Evolutionary conservation across 2,888 invertebrate species (phyloP).

Genomic region (Physocephala rufipes): DNA sequence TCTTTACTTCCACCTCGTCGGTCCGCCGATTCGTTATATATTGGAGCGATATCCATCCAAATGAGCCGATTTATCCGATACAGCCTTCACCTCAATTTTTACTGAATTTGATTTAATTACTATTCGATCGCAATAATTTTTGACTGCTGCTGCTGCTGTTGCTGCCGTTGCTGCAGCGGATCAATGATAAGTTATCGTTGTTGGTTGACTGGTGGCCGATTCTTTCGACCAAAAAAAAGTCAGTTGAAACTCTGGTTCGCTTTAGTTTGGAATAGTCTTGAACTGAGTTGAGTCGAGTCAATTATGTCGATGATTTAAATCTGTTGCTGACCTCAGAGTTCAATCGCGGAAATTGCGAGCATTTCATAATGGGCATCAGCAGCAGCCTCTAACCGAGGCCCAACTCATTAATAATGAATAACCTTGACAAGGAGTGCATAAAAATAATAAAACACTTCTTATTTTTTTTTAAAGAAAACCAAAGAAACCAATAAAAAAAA

Average conservation of each 20-base stretch:
- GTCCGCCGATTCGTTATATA: too few relatives aligned
- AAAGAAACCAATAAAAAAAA: too few relatives aligned
- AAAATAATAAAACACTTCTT: slow-evolving; percentile 18
- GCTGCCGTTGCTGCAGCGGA: slow-evolving; percentile 25
- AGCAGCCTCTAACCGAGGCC: slow-evolving; percentile 37
- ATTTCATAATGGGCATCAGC: slow-evolving; percentile 59
- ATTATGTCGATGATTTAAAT: slow-evolving; percentile 63
- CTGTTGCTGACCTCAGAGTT: slow-evolving; percentile 62
- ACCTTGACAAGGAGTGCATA: slow-evolving; percentile 36
- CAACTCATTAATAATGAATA: slow-evolving; percentile 45
- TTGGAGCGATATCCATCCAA: not conserved
- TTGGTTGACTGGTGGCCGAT: too few relatives aligned
- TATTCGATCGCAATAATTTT: slow-evolving; percentile 44
- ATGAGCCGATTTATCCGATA: not conserved
- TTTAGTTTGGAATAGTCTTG: too few relatives aligned
- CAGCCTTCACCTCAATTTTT: slow-evolving; percentile 50
- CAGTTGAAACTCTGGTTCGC: too few relatives aligned
- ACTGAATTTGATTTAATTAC: slow-evolving; percentile 44
- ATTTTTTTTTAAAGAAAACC: too few relatives aligned
- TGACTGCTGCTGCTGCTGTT: slow-evolving; percentile 34
- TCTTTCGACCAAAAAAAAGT: too few relatives aligned
- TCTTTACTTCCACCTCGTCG: too few relatives aligned
- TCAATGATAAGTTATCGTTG: too few relatives aligned
- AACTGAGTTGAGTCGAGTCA: slow-evolving; percentile 45
- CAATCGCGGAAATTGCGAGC: slow-evolving; percentile 64